These are phyloP conservation scores for Montifringilla adamsi DNA, from an alignment of 2,113 vertebrate species.

Conservation along the genomic window DNA sequence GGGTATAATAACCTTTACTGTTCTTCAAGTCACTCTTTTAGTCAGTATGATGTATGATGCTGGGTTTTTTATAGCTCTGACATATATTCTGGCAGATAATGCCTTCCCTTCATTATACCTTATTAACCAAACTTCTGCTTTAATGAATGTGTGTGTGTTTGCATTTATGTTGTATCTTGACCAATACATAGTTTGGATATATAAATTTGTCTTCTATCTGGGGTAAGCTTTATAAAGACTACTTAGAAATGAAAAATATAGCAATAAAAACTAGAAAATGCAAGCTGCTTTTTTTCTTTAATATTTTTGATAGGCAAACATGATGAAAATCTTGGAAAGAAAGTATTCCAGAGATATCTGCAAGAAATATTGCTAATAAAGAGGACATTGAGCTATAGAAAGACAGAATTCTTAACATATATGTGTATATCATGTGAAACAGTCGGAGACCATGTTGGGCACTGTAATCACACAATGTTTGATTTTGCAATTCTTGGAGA, in stretches of 20 bases:
- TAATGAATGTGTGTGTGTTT: not conserved
- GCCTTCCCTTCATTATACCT: not conserved
- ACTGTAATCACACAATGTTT: not conserved
- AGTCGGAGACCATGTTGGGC: not conserved
- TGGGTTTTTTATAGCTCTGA: not conserved
- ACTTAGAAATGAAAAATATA: not conserved
- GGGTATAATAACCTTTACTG: conserved; percentile 1
- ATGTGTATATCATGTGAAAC: not conserved
- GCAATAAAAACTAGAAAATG: not conserved
- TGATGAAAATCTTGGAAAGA: not conserved
- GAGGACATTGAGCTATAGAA: not conserved
- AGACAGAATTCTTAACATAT: not conserved
- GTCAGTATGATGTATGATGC: not conserved
- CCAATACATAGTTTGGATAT: not conserved
- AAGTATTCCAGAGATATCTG: not conserved
- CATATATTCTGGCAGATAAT: not conserved
- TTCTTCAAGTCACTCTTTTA: not conserved
- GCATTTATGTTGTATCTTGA: not conserved
- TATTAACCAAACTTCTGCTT: not conserved
- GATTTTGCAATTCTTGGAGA: not conserved
- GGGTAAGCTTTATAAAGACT: not conserved
- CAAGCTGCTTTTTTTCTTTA: not conserved
- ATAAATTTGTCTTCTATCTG: not conserved
- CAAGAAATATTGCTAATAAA: not conserved
- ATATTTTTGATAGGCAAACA: not conserved